Percentiles rank a stretch among this genome's conserved stretches.
These are phyloP conservation scores for Callithrix jacchus DNA, from an alignment of 2,113 vertebrate genomes.

Conservation along the genomic window DNA sequence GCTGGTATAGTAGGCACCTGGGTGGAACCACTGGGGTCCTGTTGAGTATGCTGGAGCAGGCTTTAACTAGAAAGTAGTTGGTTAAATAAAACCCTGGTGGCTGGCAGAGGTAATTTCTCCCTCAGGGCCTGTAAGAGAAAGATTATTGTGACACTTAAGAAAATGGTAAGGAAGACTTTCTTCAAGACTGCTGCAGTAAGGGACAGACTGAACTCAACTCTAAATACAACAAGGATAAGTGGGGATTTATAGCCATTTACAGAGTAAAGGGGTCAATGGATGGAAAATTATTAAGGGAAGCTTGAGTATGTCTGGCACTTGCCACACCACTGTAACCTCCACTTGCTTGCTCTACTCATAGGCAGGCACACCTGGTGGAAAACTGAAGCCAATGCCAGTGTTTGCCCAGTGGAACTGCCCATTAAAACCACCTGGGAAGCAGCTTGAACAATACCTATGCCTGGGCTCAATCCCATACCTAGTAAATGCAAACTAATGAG, in stretches of 20 bases:
- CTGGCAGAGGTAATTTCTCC: slow-evolving; percentile 19
- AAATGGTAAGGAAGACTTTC: slow-evolving; percentile 32
- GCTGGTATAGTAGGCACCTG: slow-evolving; percentile 22
- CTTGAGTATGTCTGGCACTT: slow-evolving; percentile 16
- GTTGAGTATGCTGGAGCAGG: not conserved
- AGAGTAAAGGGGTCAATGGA: not conserved
- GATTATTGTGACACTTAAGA: slow-evolving; percentile 35
- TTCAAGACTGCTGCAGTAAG: not conserved
- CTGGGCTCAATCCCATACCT: not conserved
- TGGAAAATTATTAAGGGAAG: not conserved
- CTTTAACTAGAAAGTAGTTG: slow-evolving; percentile 32
- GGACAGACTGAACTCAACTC: not conserved
- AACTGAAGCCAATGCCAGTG: not conserved
- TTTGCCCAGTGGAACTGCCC: not conserved
- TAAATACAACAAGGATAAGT: not conserved
- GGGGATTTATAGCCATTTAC: not conserved
- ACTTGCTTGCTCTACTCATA: not conserved
- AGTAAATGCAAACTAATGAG: slow-evolving; percentile 1
- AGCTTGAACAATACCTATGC: not conserved
- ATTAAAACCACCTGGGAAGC: not conserved
- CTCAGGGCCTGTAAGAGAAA: slow-evolving; percentile 23
- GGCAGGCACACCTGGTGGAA: not conserved
- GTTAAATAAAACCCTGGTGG: slow-evolving; percentile 1
- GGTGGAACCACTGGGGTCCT: not conserved
- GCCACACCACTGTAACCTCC: not conserved